Evolutionary conservation across 1,140 invertebrate species (phyloP).

Genomic region (Drosophila lacteicornis): DNA sequence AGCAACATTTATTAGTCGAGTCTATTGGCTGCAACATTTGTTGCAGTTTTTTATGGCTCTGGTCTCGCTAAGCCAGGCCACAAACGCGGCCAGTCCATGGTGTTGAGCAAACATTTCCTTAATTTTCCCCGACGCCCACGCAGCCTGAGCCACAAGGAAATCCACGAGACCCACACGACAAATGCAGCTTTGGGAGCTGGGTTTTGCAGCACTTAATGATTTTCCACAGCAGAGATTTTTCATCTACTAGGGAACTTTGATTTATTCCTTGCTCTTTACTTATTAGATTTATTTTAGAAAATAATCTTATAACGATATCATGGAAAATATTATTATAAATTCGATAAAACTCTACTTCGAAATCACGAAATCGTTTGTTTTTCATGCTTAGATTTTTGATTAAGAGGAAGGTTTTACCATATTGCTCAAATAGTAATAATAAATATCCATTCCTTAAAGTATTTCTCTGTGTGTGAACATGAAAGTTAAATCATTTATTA

Average conservation of each 20-base stretch:
- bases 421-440: too few relatives aligned
- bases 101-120: constrained; percentile 71
- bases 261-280: background rate
- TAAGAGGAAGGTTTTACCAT: too few relatives aligned
- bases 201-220: constrained; percentile 51
- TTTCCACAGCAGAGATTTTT: constrained; percentile 39
- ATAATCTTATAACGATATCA: background rate
- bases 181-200: constrained; percentile 40
- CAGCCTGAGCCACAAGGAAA: constrained; percentile 18
- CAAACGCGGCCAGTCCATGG: constrained; percentile 15
- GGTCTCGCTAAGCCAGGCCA: constrained; percentile 12
- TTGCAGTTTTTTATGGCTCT: constrained; percentile 73
- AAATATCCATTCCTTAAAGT: background rate
- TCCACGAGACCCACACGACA: constrained; percentile 28
- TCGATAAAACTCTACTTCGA: too few relatives aligned
- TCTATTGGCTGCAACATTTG: constrained; percentile 74
- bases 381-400: too few relatives aligned
- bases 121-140: constrained; percentile 62
- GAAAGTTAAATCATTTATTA: constrained; percentile 2
- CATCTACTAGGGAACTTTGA: background rate
- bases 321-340: background rate
- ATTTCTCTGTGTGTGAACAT: background rate
- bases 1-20: constrained; percentile 70
- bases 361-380: too few relatives aligned
- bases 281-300: background rate